Base-by-base conservation (phyloP, 2,797 vertebrate species). In the Aselliscus stoliczkanus region DNA sequence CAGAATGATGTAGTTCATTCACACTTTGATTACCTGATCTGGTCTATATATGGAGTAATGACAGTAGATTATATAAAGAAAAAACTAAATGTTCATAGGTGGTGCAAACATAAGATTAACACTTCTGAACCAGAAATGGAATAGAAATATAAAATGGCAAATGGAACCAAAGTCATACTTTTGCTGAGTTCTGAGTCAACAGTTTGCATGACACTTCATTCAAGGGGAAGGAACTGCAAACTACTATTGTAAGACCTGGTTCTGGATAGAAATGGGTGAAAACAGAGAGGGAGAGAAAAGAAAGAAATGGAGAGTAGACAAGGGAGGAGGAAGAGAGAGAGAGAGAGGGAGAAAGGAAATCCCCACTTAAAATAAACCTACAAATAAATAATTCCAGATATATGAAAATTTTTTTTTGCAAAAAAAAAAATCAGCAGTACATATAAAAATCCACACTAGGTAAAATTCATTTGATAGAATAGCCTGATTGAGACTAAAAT, bases 41-140 rank as follows among this genome's bases (percentile, higher is more conserved):
- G 34, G 39, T 80, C 86, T 83, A 65, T 34, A n/a, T 18, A 67
- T 80, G 64, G 42, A 89, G 1, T 14, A 47, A 52, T 67, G 47
- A 75, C 6, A 80, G 70, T 58, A 83, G 47, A 62, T 91, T 77
- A 56, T 50, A 47, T 60, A 39, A 73, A 95, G 73, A 79, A 21
- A 94, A 91, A 89, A 27, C 34, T 69, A 27, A 65, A 62, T 47
- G 52, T 83, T 64, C 44, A 50, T 11, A 54, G 15, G 20, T 31
- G 62, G 54, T 86, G 93, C 52, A 94, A 88, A 88, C 80, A 77
- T 44, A 90, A 92, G 14, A 87, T 94, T n/a, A 76, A 60, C 12
- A 91, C n/a, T 25, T 77, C 47, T 10, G 42, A 58, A 70, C 37
- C 72, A 82, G 69, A 88, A 96, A 72, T 75, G n/a, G 69, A 92